These are phyloP conservation scores for Drosophila kohkoa DNA, from an alignment of 1,140 invertebrate species.

Conservation along the genomic window DNA sequence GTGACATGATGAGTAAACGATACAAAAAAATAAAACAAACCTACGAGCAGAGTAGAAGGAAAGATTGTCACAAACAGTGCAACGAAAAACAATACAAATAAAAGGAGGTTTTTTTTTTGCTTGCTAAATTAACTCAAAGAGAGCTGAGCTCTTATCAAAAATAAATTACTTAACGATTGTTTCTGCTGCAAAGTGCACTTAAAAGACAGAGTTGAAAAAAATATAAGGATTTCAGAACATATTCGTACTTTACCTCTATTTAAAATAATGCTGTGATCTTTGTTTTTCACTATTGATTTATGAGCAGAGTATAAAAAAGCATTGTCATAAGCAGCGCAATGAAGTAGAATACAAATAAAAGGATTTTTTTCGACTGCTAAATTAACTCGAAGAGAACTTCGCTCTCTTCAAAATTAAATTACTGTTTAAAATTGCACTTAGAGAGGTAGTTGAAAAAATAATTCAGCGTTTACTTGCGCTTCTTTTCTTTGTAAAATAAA, in stretches of 20 bases:
- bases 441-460: background rate
- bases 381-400: background rate
- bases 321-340: slow-evolving; percentile 8
- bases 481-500: no score
- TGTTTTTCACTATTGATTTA: background rate
- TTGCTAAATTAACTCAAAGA: background rate
- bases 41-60: slow-evolving; percentile 30
- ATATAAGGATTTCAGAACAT: background rate
- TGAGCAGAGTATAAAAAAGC: slow-evolving; percentile 25
- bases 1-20: slow-evolving; percentile 79
- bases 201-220: background rate
- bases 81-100: slow-evolving; percentile 1
- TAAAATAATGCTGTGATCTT: no score
- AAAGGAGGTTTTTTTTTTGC: background rate
- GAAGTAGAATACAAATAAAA: slow-evolving; percentile 1
- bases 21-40: slow-evolving; percentile 41
- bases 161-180: slow-evolving; percentile 4
- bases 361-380: background rate
- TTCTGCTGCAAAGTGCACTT: background rate
- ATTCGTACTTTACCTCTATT: no score
- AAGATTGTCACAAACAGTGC: slow-evolving; percentile 15
- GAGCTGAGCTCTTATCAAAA: slow-evolving; percentile 5
- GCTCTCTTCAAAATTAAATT: slow-evolving; percentile 8
- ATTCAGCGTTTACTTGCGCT: no score
- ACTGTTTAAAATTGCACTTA: background rate